Base-by-base conservation (phyloP, 2,797 vertebrate species). In the Synaphobranchus kaupii region DNA sequence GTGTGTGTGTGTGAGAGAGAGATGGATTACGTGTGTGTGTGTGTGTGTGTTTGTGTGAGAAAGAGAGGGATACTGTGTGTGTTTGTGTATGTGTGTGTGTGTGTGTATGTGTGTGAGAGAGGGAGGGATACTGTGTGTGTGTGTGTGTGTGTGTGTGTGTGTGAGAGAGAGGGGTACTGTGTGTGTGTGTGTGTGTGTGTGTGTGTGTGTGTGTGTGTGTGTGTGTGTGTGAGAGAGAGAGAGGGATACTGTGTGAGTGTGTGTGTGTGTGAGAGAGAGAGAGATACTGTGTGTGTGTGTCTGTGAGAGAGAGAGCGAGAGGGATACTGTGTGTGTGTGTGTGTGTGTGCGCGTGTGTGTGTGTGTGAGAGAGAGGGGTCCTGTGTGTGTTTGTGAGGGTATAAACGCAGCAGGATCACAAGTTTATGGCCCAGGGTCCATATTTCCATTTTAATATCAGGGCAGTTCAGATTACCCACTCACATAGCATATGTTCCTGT, bases 11-110 rank as follows among this genome's bases (percentile, higher is more conserved):
- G 85, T n/a, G 50, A 50, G 5, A 50, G 5, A 50, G 50, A 6
- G 50, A 6, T 1, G 1, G 50, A 50, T 10, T 1, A 1, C 20
- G 54, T 85, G 54, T 81, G 52, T 39, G 39, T 50, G 83, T 60
- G 78, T 58, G 78, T 58, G 83, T 84, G 71, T 54, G 81, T 81
- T 56, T 60, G 60, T 76, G 66, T 88, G 25, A 34, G 71, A 90
- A 90, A 92, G 87, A 87, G 39, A 39, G 39, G 90, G 86, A 87
- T 93, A 93, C 91, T 93, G 94, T 84, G 50, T 63, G 50, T 86
- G 85, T n/a, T 17, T 31, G 71, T 84, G 81, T 83, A 28, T 34
- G 60, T 66, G 39, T 39, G 17, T 66, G 20, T 7, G 4, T 81
- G 47, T n/a, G 47, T 81, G 4, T 31, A 22, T 48, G 47, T n/a